These are phyloP conservation scores for Kryptolebias ocellatus DNA, from an alignment of 2,797 vertebrate genomes.

Conservation along the genomic window DNA sequence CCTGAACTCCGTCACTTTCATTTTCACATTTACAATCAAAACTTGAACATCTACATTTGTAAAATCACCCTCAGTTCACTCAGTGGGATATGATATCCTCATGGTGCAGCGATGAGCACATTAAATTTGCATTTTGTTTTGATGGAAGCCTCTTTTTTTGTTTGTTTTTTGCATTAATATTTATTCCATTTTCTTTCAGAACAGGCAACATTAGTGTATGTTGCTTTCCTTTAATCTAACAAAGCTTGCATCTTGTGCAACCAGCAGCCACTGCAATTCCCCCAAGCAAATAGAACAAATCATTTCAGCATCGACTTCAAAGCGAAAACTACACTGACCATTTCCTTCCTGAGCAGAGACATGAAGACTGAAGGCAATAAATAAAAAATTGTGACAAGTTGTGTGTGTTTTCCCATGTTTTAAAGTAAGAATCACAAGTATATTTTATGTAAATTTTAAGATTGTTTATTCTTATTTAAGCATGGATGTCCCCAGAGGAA, in stretches of 20 bases:
- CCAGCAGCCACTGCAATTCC: slow-evolving; percentile 61
- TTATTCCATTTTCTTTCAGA: slow-evolving; percentile 54
- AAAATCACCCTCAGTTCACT: slow-evolving; percentile 40
- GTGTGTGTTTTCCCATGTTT: slow-evolving; percentile 59
- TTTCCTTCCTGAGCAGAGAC: slow-evolving; percentile 57
- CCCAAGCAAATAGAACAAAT: slow-evolving; percentile 67
- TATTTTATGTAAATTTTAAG: slow-evolving; percentile 63
- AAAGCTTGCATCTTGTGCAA: slow-evolving; percentile 58
- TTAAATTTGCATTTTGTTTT: slow-evolving; percentile 69
- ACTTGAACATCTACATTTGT: slow-evolving; percentile 47
- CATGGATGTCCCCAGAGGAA: slow-evolving; percentile 34
- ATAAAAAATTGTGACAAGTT: slow-evolving; percentile 64
- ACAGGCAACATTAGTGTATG: slow-evolving; percentile 55
- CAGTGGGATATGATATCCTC: slow-evolving; percentile 33
- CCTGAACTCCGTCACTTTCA: slow-evolving; percentile 41
- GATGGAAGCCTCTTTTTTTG: slow-evolving; percentile 31
- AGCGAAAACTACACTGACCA: slow-evolving; percentile 66
- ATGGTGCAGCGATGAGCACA: slow-evolving; percentile 42
- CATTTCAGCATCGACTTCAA: slow-evolving; percentile 76
- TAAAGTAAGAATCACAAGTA: slow-evolving; percentile 52
- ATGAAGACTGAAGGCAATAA: slow-evolving; percentile 43
- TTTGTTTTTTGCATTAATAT: slow-evolving; percentile 65
- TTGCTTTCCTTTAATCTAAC: slow-evolving; percentile 74
- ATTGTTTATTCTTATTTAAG: slow-evolving; percentile 47
- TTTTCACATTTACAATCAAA: slow-evolving; percentile 47